phyloP scores from a whole-genome alignment of 37 sponge, comb jelly and placozoan species.

The Spongilla lacustris region DNA sequence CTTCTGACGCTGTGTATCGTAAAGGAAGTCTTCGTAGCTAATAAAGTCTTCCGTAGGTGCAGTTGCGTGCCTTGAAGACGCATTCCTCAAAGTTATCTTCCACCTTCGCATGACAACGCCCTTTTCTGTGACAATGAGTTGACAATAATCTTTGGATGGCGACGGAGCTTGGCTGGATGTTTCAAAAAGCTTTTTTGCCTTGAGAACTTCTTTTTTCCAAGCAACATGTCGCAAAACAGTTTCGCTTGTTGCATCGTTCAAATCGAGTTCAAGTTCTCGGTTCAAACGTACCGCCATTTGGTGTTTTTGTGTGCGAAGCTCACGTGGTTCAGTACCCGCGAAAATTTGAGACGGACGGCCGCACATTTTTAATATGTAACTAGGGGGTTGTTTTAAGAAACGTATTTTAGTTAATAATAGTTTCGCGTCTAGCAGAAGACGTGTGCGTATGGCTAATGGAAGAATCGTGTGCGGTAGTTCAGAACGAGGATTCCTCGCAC shows the following conservation, averaged over 20 bases:
- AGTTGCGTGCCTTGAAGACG: conserved; percentile 43
- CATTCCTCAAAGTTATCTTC: conserved; percentile 72
- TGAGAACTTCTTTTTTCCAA: conserved; percentile 24
- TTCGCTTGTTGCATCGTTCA: conserved; percentile 19
- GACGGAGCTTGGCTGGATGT: conserved; percentile 74
- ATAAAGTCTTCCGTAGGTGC: conserved; percentile 60
- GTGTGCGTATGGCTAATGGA: conserved; percentile 77
- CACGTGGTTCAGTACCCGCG: background rate
- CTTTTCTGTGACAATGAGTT: conserved; percentile 85
- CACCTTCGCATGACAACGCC: conserved; percentile 90
- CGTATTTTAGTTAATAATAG: conserved; percentile 1
- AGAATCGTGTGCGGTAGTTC: conserved; percentile 27
- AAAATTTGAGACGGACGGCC: background rate
- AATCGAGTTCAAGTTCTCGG: too few relatives aligned
- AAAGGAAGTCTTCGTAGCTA: conserved; percentile 56
- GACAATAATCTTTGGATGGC: conserved; percentile 92
- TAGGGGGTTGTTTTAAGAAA: background rate
- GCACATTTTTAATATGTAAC: background rate
- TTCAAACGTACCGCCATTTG: conserved; percentile 4
- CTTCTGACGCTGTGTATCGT: conserved; percentile 31
- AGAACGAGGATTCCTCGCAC: conserved; percentile 70
- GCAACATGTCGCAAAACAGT: conserved; percentile 19
- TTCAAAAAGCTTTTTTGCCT: conserved; percentile 75
- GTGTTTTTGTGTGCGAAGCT: background rate
- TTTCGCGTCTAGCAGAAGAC: background rate